A percentile compares a stretch with the other conserved stretches of the same genome.
Conservation (phyloP, 2,113 vertebrate genomes). For the Bucco capensis region DNA sequence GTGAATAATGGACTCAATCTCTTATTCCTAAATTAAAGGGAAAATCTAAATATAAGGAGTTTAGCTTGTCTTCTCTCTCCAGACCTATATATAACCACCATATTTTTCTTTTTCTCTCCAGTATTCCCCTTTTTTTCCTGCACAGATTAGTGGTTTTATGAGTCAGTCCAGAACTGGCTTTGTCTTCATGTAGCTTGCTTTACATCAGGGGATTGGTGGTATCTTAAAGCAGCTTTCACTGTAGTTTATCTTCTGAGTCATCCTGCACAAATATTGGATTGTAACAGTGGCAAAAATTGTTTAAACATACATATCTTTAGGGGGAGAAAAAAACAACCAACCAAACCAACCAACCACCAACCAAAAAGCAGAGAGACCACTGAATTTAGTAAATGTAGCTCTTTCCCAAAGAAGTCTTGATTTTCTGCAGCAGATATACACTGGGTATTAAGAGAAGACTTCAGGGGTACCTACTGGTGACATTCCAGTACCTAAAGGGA, state of each 20-base stretch:
- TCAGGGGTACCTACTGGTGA: too few relatives aligned
- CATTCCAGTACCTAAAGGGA: too few relatives aligned
- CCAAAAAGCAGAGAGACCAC: accelerated
- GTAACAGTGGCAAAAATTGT: background rate
- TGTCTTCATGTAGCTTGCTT: background rate
- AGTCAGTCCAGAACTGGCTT: background rate
- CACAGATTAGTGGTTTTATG: background rate
- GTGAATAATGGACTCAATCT: background rate
- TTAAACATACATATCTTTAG: background rate
- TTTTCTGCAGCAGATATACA: background rate
- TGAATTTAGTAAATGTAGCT: background rate
- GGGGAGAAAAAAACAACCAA: accelerated
- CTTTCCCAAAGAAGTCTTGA: background rate
- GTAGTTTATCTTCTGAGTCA: conserved; percentile 4
- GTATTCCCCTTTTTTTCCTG: background rate
- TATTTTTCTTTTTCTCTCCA: background rate
- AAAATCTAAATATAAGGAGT: background rate
- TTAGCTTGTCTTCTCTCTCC: background rate
- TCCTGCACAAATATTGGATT: background rate
- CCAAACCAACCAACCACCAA: too few relatives aligned
- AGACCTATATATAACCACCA: background rate
- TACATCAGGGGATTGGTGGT: background rate
- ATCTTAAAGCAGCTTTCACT: background rate
- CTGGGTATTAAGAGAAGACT: background rate
- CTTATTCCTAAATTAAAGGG: background rate